Evolutionary conservation across 1,140 invertebrate genomes (phyloP), one percentile per base, ranked within the genome.

Genomic region (Lepidurus packardi): DNA sequence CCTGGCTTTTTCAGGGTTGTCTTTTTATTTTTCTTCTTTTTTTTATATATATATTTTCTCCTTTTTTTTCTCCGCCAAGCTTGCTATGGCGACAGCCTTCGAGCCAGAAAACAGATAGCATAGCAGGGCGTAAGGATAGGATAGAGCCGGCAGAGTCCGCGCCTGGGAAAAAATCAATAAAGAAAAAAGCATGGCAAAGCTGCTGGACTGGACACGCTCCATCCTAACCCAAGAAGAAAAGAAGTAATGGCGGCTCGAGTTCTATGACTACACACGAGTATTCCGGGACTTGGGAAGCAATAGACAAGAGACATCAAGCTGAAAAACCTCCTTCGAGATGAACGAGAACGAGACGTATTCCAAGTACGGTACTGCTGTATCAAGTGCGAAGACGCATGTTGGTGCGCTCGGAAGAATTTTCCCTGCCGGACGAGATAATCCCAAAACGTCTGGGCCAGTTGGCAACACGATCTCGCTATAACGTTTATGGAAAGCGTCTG

Each of bases 31-130:
- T 65, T 21, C 4, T 65, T 11, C 53, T 65, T 65, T 65, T 65
- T 65, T 65, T 65, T 13, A 34, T 34, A 34, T 34, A 34, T 34
- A 34, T 21, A 4, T 21, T 65, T 7, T 65, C 45, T 47, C 45
- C 16, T 16, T 47, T 16, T 47, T 16, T 16, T 47, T n/a, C 21
- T 65, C 53, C n/a, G 21, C 53, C 53, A 65, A 65, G 53, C 53
- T 65, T n/a, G 53, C 53, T 65, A 65, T 65, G 53, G 53, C 53
- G 53, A 65, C 53, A 65, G 53, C 53, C 53, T 65, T 65, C 53
- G 53, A 65, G 53, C 53, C 53, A 65, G 53, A 65, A 65, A 65
- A 65, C n/a, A 65, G 53, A 65, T 65, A 65, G 53, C 53, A 65
- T 65, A 65, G 53, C 53, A 21, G 53, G 53, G 53, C 53, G 53